Evolutionary conservation across 1,140 invertebrate genomes (phyloP).

Genomic region (Euwallacea similis): DNA sequence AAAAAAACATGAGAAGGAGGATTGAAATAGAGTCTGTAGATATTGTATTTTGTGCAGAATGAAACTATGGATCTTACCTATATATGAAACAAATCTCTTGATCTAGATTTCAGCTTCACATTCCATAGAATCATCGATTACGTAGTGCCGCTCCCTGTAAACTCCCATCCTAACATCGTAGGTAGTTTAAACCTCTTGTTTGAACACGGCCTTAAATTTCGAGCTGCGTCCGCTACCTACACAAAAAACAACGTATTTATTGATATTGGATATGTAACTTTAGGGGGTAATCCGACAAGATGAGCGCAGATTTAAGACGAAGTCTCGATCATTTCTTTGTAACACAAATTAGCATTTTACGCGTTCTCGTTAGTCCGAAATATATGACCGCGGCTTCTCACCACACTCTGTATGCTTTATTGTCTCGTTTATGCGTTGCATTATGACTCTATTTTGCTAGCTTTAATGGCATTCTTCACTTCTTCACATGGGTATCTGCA

Average conservation of each 20-base stretch:
- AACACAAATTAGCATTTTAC: constrained; percentile 37
- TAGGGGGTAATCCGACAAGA: constrained; percentile 36
- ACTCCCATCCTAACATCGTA: constrained; percentile 36
- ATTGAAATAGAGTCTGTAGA: no score
- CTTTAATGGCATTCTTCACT: constrained; percentile 8
- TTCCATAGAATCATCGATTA: constrained; percentile 7
- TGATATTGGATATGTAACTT: constrained; percentile 41
- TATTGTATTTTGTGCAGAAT: no score
- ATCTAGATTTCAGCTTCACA: neutral
- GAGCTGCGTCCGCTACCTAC: constrained; percentile 34
- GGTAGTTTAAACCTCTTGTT: constrained; percentile 39
- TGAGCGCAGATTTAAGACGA: constrained; percentile 33
- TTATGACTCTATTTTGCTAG: neutral
- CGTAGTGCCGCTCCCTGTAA: constrained; percentile 23
- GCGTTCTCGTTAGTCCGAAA: constrained; percentile 22
- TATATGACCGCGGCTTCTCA: constrained; percentile 8
- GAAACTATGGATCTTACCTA: no score
- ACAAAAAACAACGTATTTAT: constrained; percentile 41
- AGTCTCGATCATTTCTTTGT: constrained; percentile 24
- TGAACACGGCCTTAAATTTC: constrained; percentile 39
- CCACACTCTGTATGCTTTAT: neutral
- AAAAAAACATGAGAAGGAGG: no score
- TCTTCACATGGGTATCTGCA: neutral
- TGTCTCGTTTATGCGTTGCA: neutral
- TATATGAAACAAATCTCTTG: no score